A percentile compares a stretch with the other conserved stretches of the same genome.
Evolutionary conservation across 2,797 vertebrate genomes (phyloP).

Genomic region (Pempheris klunzingeri): DNA sequence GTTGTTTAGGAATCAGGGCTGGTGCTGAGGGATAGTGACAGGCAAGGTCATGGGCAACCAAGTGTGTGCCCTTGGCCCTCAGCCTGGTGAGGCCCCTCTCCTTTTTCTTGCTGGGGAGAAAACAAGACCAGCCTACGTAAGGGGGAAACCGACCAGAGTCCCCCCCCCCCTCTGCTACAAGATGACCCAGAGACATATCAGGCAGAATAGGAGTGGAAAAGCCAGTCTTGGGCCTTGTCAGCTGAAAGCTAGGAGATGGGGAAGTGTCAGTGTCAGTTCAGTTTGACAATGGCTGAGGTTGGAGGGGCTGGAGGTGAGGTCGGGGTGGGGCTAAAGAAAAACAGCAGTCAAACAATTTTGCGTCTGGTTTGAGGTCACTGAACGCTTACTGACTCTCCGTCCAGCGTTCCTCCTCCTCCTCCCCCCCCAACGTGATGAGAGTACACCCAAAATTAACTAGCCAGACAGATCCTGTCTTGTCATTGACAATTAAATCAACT

Average conservation of each 20-base stretch:
- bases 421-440: conserved; percentile 57
- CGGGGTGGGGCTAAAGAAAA: conserved; percentile 59
- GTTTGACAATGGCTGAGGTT: conserved; percentile 77
- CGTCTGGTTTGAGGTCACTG: conserved; percentile 75
- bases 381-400: conserved; percentile 61
- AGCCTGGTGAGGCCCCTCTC: conserved; percentile 66
- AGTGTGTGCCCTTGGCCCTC: conserved; percentile 83
- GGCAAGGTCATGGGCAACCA: conserved; percentile 81
- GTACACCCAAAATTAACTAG: conserved; percentile 77
- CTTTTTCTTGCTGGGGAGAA: conserved; percentile 64
- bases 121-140: conserved; percentile 64
- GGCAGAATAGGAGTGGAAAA: conserved; percentile 78
- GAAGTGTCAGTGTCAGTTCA: conserved; percentile 80
- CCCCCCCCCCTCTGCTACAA: conserved; percentile 55
- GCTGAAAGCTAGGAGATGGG: conserved; percentile 78
- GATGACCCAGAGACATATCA: conserved; percentile 86
- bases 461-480: conserved; percentile 76
- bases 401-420: conserved; percentile 29
- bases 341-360: conserved; percentile 71
- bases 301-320: conserved; percentile 65
- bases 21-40: conserved; percentile 84
- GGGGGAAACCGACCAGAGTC: conserved; percentile 53
- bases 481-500: conserved; percentile 79
- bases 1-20: conserved; percentile 73
- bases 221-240: conserved; percentile 81